Percentiles rank a stretch among this genome's conserved stretches.
phyloP scores from a whole-genome alignment of 2,113 vertebrate species.

The Gallinago paraguaiae region DNA sequence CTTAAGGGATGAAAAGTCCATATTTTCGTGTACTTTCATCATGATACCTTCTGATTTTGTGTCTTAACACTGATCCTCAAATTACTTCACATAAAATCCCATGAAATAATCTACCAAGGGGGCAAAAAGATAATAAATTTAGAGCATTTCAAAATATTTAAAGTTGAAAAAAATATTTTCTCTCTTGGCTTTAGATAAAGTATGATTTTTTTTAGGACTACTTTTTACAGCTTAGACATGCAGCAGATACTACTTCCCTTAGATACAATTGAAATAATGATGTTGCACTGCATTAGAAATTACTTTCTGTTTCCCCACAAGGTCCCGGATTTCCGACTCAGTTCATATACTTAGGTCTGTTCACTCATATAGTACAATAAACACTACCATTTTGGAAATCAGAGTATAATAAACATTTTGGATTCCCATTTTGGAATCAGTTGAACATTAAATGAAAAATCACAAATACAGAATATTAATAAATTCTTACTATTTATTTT shows the following conservation, averaged over 20 bases:
- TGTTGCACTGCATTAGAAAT: background rate
- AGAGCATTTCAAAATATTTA: conserved; percentile 19
- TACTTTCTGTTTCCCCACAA: background rate
- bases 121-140: conserved; percentile 7
- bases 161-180: conserved; percentile 31
- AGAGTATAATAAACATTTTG: background rate
- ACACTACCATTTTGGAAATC: background rate
- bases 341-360: background rate
- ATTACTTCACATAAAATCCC: conserved; percentile 13
- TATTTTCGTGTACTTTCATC: background rate
- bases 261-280: background rate
- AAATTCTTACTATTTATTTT: background rate
- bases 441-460: background rate
- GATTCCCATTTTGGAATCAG: background rate
- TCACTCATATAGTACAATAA: background rate
- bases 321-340: background rate
- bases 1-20: background rate
- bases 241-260: background rate
- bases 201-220: background rate
- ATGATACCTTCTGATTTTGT: conserved; percentile 5
- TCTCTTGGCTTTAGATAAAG: background rate
- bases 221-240: background rate
- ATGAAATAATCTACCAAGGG: background rate
- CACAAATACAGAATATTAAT: background rate
- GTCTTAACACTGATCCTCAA: background rate